A percentile compares a stretch with the other conserved stretches of the same genome.
phyloP scores from a whole-genome alignment of 2,888 invertebrate genomes.

The Tachina fera region DNA sequence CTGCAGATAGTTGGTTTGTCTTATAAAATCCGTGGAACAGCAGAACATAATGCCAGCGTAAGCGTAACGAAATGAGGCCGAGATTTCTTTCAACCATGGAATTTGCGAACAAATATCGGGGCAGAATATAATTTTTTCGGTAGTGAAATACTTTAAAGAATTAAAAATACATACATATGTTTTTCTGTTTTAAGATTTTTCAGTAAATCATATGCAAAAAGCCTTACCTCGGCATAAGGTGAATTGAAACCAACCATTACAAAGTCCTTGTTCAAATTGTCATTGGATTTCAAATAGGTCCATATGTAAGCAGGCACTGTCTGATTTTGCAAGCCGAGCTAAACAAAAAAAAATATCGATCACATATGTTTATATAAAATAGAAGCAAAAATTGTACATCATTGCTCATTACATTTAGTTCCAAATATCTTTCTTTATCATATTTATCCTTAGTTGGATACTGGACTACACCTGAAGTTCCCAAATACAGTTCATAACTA shows the following conservation, averaged over 20 bases:
- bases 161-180: background rate
- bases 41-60: constrained; percentile 64
- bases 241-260: constrained; percentile 66
- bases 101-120: constrained; percentile 64
- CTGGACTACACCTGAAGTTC: constrained; percentile 43
- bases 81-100: constrained; percentile 54
- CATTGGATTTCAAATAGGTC: constrained; percentile 59
- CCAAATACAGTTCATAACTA: constrained; percentile 50
- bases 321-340: constrained; percentile 45
- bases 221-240: constrained; percentile 60
- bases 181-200: background rate
- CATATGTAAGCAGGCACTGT: constrained; percentile 63
- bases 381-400: background rate
- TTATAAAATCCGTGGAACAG: constrained; percentile 63
- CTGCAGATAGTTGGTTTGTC: constrained; percentile 25
- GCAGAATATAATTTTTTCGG: constrained; percentile 56
- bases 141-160: constrained; percentile 34
- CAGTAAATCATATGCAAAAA: background rate
- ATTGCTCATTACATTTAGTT: constrained; percentile 1
- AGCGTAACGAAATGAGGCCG: constrained; percentile 23
- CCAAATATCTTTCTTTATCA: constrained; percentile 5
- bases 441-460: constrained; percentile 23
- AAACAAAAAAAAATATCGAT: background rate
- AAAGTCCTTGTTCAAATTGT: constrained; percentile 56
- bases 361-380: background rate